Evolutionary conservation across 2,797 vertebrate genomes (phyloP), one percentile per base, ranked within the genome.

Genomic region (Enteromius afrohamiltoni): DNA sequence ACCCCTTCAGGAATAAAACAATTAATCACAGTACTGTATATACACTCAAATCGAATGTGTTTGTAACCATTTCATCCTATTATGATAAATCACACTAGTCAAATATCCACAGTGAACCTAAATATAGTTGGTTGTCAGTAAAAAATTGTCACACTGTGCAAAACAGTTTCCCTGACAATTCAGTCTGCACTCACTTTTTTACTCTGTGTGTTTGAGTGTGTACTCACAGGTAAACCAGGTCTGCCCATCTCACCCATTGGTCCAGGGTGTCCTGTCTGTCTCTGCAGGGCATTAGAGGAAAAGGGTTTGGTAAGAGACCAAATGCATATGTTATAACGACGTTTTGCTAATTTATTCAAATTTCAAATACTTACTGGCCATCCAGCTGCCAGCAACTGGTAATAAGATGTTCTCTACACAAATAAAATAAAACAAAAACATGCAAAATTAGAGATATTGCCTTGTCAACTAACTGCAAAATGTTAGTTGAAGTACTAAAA

Each of bases 281-380:
- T 94, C 96, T 97, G 83, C 29, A 51, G n/a, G 58, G 1, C 58
- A 68, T 21, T 62, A 23, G 13, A 42, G 42, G 62, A 77, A 65
- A 58, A 34, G 47, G 31, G n/a, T 87, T 75, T 51, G n/a, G 74
- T 76, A 51, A 76, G 51, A 47, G 9, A 13, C 21, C 16, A 68
- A n/a, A 21, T 40, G 3, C 16, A n/a, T 17, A 42, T 60, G 4
- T 10, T 40, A 76, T 76, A 40, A 16, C 31, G 16, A 49, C 47
- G 1, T 65, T 75, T 77, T 42, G 34, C 3, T 23, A 0, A 67
- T 34, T 34, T 23, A 47, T 77, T 77, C 0, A 29, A 40, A 29
- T 40, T 74, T 77, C 1, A 42, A 55, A 17, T 88, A 95, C 95
- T 95, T 91, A 96, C 96, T 77, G 95, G 95, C 95, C 95, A 97